Evolutionary conservation across 2,888 invertebrate species (phyloP), one percentile per base, ranked within the genome.

Genomic region (Hermodice carunculata): DNA sequence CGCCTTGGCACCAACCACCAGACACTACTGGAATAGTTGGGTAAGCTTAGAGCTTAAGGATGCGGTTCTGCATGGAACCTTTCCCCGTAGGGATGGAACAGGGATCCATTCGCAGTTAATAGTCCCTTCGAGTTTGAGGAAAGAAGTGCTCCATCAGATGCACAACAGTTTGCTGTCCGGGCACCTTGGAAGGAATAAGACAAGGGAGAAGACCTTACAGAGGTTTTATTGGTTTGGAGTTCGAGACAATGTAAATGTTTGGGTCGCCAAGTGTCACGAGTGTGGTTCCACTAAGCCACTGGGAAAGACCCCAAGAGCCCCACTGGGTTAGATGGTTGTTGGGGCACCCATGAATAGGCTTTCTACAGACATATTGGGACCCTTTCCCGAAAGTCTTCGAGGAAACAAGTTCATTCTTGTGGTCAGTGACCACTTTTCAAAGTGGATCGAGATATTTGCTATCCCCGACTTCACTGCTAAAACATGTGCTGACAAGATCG

Each of bases 391-490:
- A 17, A 64, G 68, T 3, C 54, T 26, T 14, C 62, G 66, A 22
- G 68, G 62, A 29, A 73, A 72, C 40, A 34, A 57, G 28, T 74
- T 61, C 57, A 65, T 73, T 22, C 48, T 74, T 40, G 54, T 65
- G 2, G 62, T 69, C 1, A 70, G 52, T 4, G 70, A 74, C 29
- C 46, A 64, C 48, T 72, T 74, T 40, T 52, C 51, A 17, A 71
- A 64, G 32, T 69, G 70, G 69, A 48, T 53, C 1, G 69, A 69
- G 22, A 32, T 62, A 37, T 43, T 66, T 17, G 56, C 70, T 17
- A 49, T 71, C 2, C 60, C 62, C 8, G 67, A 73, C 31, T 65
- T 69, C 42, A 65, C 65, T n/a, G 67, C 71, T 19, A 22, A 26
- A 11, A 72, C 68, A 1, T 40, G 42, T 31, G 64, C 72, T 8